Evolutionary conservation across 2,113 vertebrate genomes (phyloP), one percentile per base, ranked within the genome.

Genomic region (Myiopsitta monachus): DNA sequence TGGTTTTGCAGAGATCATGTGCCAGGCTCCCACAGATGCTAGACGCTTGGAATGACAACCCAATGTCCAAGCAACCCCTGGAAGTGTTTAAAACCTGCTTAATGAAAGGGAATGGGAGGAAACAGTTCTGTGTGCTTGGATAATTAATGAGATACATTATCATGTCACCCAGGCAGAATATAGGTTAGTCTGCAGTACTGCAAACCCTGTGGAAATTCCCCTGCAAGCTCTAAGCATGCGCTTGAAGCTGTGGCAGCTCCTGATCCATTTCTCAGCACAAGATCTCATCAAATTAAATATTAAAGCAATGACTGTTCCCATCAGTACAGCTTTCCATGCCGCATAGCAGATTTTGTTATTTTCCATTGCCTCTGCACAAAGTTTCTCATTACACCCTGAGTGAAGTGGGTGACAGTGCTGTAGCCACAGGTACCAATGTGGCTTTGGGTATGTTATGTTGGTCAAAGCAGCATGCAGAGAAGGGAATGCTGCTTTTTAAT

Each of bases 171-270:
- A 67, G 59, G 24, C 30, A 81, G 83, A 63, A 77, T 52, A 41
- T 6, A 90, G 76, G 51, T 81, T 80, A 88, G 41, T 63, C n/a
- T 0, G 0, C 59, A 66, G 83, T 0, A 0, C 3, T 62, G 76
- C 63, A 85, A 92, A 66, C 41, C 61, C 67, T 0, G 0, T 51
- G 76, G 68, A 86, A 88, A 80, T 70, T 92, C 75, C 80, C 54
- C 64, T 49, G 44, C 27, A 36, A 83, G 54, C 0, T 0, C 59
- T 23, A 49, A 41, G 55, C 2, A 1, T 5, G 3, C 0, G 0
- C 78, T 82, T 49, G 76, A 41, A 94, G 72, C 72, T 77, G 67
- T 46, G 68, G 63, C 83, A 93, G 63, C 49, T 77, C 82, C 83
- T 0, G 0, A 44, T 52, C 72, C 41, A n/a, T 83, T 90, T 57